phyloP scores from a whole-genome alignment of 2,888 invertebrate genomes.

The Chalcosyrphus nemorum region DNA sequence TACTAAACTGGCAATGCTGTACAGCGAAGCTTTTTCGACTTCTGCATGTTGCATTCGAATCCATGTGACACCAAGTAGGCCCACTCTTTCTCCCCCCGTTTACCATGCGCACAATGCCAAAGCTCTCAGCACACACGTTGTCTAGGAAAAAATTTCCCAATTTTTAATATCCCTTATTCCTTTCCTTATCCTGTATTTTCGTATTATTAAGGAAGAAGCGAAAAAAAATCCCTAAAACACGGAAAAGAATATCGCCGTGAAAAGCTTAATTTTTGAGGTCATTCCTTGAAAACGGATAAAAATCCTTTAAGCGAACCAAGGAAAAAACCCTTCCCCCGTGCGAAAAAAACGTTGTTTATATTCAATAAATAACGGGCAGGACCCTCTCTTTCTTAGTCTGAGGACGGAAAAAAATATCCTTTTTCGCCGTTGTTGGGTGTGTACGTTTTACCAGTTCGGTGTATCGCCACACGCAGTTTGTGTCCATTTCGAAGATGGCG shows the following conservation, averaged over 20 bases:
- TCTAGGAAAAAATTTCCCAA: slow-evolving; percentile 46
- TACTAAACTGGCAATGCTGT: no score
- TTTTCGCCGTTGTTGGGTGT: slow-evolving; percentile 67
- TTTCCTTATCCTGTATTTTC: not conserved
- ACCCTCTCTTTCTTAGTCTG: not conserved
- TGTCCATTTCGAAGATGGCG: slow-evolving; percentile 52
- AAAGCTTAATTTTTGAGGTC: slow-evolving; percentile 62
- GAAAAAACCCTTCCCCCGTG: not conserved
- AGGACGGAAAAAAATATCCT: slow-evolving; percentile 32
- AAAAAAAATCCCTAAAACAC: not conserved
- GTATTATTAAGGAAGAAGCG: not conserved
- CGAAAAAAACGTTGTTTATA: slow-evolving; percentile 52
- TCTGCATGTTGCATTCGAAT: slow-evolving; percentile 62
- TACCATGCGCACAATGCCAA: slow-evolving; percentile 54
- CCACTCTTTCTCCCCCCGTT: not conserved
- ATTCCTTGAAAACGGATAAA: slow-evolving; percentile 40
- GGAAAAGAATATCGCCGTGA: slow-evolving; percentile 46
- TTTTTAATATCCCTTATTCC: slow-evolving; percentile 41
- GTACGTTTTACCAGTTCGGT: slow-evolving; percentile 57
- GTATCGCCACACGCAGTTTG: slow-evolving; percentile 57
- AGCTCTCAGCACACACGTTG: slow-evolving; percentile 9
- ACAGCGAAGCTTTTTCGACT: slow-evolving; percentile 37
- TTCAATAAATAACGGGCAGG: slow-evolving; percentile 51
- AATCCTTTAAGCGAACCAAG: slow-evolving; percentile 15
- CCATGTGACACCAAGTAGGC: slow-evolving; percentile 56